phyloP scores from a whole-genome alignment of 1,140 invertebrate genomes.

The Temnothorax curvispinosus region DNA sequence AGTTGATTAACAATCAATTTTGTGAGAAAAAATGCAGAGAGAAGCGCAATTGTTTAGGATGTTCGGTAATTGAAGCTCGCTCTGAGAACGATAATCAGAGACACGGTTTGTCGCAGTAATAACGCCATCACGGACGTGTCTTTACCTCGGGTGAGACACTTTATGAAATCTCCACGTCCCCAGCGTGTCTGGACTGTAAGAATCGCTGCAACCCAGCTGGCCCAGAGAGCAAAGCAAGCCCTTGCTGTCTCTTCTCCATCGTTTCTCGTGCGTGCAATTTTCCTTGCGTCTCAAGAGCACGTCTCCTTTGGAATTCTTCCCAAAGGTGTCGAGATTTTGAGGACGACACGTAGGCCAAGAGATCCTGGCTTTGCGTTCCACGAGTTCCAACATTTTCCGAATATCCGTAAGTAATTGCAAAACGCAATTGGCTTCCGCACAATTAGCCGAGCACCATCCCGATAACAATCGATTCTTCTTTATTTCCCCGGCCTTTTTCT shows the following conservation, averaged over 20 bases:
- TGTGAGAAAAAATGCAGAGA: neutral
- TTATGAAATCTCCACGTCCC: conserved; percentile 83
- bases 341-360: conserved; percentile 77
- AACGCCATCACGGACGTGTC: neutral
- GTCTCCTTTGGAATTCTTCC: conserved; percentile 63
- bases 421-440: neutral
- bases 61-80: neutral
- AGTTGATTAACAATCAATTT: neutral
- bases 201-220: conserved; percentile 77
- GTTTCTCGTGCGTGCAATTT: conserved; percentile 62
- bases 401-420: neutral
- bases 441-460: neutral
- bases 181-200: conserved; percentile 79
- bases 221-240: conserved; percentile 80
- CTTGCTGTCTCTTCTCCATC: conserved; percentile 77
- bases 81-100: neutral
- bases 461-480: neutral
- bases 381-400: conserved; percentile 78
- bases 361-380: conserved; percentile 79
- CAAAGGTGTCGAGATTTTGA: conserved; percentile 68
- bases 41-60: neutral
- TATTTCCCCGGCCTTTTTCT: neutral
- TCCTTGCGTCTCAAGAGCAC: conserved; percentile 67
- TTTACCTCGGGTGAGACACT: conserved; percentile 78
- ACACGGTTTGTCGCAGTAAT: neutral